Evolutionary conservation across 1,140 invertebrate genomes (phyloP), one percentile per base, ranked within the genome.

Genomic region (Himalopsyche phryganea): DNA sequence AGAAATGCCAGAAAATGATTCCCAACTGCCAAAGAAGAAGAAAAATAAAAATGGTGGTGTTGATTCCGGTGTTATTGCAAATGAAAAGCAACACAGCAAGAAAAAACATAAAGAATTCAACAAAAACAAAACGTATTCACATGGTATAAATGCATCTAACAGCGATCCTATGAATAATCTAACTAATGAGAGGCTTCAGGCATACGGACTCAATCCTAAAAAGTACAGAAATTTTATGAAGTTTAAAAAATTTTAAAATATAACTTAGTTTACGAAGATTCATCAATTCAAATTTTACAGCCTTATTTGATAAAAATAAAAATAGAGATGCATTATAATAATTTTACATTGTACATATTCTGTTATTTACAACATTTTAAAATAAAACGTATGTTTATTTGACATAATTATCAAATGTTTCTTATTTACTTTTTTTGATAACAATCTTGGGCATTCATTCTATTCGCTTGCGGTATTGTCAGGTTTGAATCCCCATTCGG

Each of bases 171-270:
- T 79, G 11, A 63, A 67, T 49, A 76, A 74, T 9, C 67, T 91
- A 19, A 84, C 86, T 44, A 86, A 92, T 72, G 85, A 89, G 57
- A 82, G 94, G 60, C 73, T 97, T 0, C 83, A 85, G 69, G 91
- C 91, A 0, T 98, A 91, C 74, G 94, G 92, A 56, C 84, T 96
- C 38, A 95, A 96, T 81, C 91, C 93, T 0, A 93, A 92, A 63
- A 95, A 94, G 69, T 92, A 81, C 59, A 72, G 70, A 57, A 71
- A 69, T 58, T 78, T 77, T 68, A 69, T 77, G 59, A 77, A 77
- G 63, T 77, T 75, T 60, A 78, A 78, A 56, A 77, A 78, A 52
- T 77, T 71, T 72, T 78, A 54, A 54, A 19, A 42, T 42, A n/a
- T n/a, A n/a, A n/a, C n/a, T n/a, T n/a, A n/a, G n/a, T n/a, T n/a